Evolutionary conservation across 1,140 invertebrate genomes (phyloP).

Genomic region (Leptopilina clavipes): DNA sequence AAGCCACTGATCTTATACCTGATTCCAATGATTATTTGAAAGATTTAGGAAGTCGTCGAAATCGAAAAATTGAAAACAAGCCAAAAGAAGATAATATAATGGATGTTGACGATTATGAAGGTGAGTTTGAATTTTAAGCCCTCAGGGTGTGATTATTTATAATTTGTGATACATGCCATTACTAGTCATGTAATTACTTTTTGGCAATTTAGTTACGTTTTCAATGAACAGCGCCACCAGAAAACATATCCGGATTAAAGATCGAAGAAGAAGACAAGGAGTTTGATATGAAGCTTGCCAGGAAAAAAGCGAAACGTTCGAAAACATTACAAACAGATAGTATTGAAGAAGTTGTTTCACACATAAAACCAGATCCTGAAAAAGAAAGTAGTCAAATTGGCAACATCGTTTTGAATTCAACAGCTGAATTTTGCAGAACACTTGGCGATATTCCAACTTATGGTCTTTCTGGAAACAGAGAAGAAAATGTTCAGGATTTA

Average conservation of each 20-base stretch:
- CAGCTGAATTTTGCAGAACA: constrained; percentile 97
- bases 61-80: constrained; percentile 65
- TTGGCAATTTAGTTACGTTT: constrained; percentile 45
- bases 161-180: constrained; percentile 23
- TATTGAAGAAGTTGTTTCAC: constrained; percentile 66
- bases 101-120: constrained; percentile 76
- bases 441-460: constrained; percentile 96
- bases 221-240: constrained; percentile 71
- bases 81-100: constrained; percentile 62
- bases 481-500: constrained; percentile 88
- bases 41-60: constrained; percentile 76
- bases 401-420: constrained; percentile 92
- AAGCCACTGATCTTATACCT: constrained; percentile 77
- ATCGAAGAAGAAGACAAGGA: constrained; percentile 86
- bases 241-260: constrained; percentile 78
- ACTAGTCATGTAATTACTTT: constrained; percentile 19
- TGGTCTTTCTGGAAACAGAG: constrained; percentile 90
- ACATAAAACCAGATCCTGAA: constrained; percentile 71
- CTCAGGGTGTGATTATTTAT: constrained; percentile 15
- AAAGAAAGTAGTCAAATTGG: constrained; percentile 69
- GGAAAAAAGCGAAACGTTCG: constrained; percentile 84
- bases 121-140: constrained; percentile 60
- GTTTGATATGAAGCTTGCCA: constrained; percentile 83
- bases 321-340: constrained; percentile 78
- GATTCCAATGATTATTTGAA: constrained; percentile 72